Percentiles rank a stretch among this genome's conserved stretches.
phyloP scores from a whole-genome alignment of 2,797 vertebrate genomes.

The Rhinogobio ventralis region DNA sequence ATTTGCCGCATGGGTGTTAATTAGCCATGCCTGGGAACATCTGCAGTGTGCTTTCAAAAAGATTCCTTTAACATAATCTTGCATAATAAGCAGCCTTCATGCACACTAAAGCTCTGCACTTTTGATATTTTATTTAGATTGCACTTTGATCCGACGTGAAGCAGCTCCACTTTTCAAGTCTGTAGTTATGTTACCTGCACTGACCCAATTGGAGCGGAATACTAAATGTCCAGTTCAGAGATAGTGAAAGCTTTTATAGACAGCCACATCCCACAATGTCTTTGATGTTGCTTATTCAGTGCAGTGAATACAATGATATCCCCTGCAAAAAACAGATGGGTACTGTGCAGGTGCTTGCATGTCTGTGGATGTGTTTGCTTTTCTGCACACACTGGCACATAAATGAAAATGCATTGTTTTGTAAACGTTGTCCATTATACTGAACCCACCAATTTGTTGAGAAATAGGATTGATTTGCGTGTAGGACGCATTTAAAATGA shows the following conservation, averaged over 20 bases:
- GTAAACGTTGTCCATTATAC: not conserved
- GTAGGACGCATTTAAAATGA: conserved; percentile 8
- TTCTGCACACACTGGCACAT: conserved; percentile 33
- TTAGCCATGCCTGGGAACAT: conserved; percentile 62
- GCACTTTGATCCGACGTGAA: conserved; percentile 63
- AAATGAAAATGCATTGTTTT: conserved; percentile 50
- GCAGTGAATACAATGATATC: conserved; percentile 72
- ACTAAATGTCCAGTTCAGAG: conserved; percentile 66
- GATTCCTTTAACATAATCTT: conserved; percentile 57
- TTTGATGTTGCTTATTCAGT: conserved; percentile 73
- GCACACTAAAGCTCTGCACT: conserved; percentile 47
- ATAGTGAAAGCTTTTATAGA: conserved; percentile 63
- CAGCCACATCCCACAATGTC: conserved; percentile 64
- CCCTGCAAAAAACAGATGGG: conserved; percentile 77
- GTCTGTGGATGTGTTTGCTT: conserved; percentile 12
- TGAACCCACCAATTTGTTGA: conserved; percentile 45
- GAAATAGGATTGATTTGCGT: conserved; percentile 52
- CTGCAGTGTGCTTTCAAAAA: conserved; percentile 61
- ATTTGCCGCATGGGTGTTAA: conserved; percentile 51
- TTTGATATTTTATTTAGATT: conserved; percentile 74
- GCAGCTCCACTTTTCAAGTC: conserved; percentile 61
- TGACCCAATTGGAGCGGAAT: conserved; percentile 73
- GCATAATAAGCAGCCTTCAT: conserved; percentile 70
- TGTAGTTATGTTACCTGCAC: conserved; percentile 64
- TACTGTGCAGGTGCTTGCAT: conserved; percentile 63